Evolutionary conservation across 2,797 vertebrate species (phyloP).

Genomic region (Botia kubotai): DNA sequence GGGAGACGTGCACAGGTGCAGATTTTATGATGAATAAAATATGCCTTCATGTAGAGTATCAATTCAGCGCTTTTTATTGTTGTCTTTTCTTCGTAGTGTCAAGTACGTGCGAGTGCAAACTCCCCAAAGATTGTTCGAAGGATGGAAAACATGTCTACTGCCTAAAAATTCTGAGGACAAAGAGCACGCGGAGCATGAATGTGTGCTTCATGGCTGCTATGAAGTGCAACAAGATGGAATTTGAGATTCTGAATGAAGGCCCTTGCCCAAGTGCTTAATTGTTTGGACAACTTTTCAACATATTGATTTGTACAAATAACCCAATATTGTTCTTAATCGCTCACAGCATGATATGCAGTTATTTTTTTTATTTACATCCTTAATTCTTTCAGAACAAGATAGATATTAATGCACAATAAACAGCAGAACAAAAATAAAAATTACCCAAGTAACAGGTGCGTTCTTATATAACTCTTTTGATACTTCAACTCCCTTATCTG

Average conservation of each 20-base stretch:
- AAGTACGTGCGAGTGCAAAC: constrained; percentile 70
- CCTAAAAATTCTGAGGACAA: constrained; percentile 63
- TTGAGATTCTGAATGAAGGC: constrained; percentile 70
- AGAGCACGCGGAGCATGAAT: constrained; percentile 65
- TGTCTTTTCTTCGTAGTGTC: constrained; percentile 63
- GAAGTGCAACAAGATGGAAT: constrained; percentile 68
- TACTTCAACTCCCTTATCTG: too few relatives aligned
- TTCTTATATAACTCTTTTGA: too few relatives aligned
- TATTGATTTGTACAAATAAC: constrained; percentile 20
- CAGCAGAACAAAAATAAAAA: too few relatives aligned
- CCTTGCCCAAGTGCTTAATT: constrained; percentile 60
- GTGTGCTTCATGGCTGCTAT: constrained; percentile 75
- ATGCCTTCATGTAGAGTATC: not conserved
- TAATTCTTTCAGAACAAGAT: too few relatives aligned
- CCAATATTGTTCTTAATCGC: not conserved
- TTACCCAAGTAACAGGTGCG: too few relatives aligned
- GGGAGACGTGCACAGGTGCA: constrained; percentile 89
- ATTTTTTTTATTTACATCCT: not conserved
- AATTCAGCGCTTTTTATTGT: not conserved
- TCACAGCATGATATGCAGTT: constrained; percentile 11
- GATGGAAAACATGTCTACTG: constrained; percentile 67
- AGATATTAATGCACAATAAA: too few relatives aligned
- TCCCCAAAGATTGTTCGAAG: constrained; percentile 66
- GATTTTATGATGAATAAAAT: not conserved
- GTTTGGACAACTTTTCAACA: not conserved